Conservation (phyloP, 2,797 vertebrate species). For the Hephaestus fuliginosus region DNA sequence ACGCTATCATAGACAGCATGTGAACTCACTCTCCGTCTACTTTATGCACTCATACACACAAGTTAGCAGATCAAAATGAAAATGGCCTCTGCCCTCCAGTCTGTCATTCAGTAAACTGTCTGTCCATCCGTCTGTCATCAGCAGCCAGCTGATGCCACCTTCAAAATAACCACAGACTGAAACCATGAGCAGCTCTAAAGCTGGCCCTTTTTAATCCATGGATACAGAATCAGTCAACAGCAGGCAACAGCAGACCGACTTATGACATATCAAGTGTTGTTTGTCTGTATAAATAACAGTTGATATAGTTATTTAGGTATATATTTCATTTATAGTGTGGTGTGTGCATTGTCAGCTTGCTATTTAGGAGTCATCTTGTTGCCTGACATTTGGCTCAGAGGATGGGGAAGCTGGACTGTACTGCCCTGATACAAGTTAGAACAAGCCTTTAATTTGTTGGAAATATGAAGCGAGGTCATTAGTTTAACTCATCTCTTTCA, state of each 20-base stretch:
- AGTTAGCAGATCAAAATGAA: conserved; percentile 6
- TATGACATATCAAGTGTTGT: not conserved
- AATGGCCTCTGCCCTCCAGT: not conserved
- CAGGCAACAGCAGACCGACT: conserved; percentile 5
- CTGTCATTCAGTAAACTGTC: conserved; percentile 25
- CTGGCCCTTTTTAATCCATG: conserved; percentile 45
- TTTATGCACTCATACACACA: not conserved
- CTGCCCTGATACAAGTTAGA: not conserved
- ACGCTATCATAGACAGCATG: not conserved
- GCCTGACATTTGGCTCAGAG: not conserved
- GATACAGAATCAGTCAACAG: conserved; percentile 36
- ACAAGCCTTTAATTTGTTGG: not conserved
- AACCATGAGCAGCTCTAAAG: conserved; percentile 39
- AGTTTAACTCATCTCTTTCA: not conserved
- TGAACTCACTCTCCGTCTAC: not conserved
- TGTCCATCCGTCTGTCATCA: conserved; percentile 36
- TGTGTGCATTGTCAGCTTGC: not conserved
- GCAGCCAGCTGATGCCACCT: conserved; percentile 29
- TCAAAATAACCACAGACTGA: conserved; percentile 30
- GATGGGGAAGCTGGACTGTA: not conserved
- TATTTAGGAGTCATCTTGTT: not conserved
- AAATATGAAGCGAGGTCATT: not conserved
- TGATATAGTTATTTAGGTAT: not conserved
- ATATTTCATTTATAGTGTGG: not conserved
- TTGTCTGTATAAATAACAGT: not conserved